Conservation (phyloP, 2,113 vertebrate species). For the Bambusicola thoracicus region DNA sequence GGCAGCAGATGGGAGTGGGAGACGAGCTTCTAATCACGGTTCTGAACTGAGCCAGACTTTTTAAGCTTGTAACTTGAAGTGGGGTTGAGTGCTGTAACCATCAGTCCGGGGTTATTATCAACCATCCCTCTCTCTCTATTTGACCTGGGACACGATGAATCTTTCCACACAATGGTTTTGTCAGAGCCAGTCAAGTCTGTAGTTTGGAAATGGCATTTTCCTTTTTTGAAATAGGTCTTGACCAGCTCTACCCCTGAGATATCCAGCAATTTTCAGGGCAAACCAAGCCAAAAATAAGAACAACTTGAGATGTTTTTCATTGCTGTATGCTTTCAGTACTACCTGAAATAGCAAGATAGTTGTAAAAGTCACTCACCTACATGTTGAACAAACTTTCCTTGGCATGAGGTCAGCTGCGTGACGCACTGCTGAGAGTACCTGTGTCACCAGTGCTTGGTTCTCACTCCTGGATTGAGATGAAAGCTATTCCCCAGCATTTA, state of each 20-base stretch:
- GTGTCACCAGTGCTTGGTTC: neutral
- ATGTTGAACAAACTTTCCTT: neutral
- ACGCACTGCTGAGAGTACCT: neutral
- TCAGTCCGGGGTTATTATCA: neutral
- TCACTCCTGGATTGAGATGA: neutral
- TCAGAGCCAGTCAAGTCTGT: neutral
- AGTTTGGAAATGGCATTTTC: neutral
- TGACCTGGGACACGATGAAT: neutral
- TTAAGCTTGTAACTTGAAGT: neutral
- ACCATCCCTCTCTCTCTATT: neutral
- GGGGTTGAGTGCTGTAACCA: neutral
- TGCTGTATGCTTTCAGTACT: neutral
- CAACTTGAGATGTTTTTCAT: neutral
- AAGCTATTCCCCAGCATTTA: neutral
- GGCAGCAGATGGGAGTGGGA: constrained; percentile 65
- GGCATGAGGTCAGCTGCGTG: neutral
- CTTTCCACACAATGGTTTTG: neutral
- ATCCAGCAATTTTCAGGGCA: neutral
- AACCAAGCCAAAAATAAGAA: neutral
- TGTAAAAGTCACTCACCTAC: neutral
- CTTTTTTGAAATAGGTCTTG: neutral
- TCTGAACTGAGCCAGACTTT: constrained; percentile 33
- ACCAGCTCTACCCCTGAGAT: neutral
- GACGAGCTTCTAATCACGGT: neutral
- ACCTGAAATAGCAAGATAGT: neutral